A percentile compares a stretch with the other conserved stretches of the same genome.
phyloP scores from a whole-genome alignment of 2,113 vertebrate species.

The Anas platyrhynchos region DNA sequence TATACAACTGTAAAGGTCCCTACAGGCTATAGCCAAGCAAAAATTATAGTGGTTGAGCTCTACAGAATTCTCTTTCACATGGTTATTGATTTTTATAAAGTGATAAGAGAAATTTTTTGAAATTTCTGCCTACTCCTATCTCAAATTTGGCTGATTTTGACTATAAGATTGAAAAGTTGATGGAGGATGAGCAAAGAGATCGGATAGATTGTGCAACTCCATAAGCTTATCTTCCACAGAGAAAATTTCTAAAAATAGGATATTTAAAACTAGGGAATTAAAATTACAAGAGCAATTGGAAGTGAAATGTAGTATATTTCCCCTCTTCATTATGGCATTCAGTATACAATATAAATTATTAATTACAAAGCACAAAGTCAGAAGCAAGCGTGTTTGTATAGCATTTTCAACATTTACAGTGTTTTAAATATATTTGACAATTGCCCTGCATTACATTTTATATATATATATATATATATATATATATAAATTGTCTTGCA shows the following conservation, averaged over 20 bases:
- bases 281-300: not conserved
- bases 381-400: not conserved
- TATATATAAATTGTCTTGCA: not conserved
- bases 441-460: not conserved
- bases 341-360: not conserved
- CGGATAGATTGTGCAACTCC: not conserved
- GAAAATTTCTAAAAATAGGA: not conserved
- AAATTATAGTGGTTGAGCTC: not conserved
- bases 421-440: not conserved
- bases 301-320: not conserved
- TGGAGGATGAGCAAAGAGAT: not conserved
- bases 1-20: not conserved
- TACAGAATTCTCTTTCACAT: not conserved
- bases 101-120: not conserved
- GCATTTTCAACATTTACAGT: not conserved
- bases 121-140: not conserved
- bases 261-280: not conserved
- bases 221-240: not conserved
- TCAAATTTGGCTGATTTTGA: not conserved
- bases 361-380: not conserved
- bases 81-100: not conserved
- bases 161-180: not conserved
- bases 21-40: not conserved
- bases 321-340: not conserved
- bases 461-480: too few relatives aligned